Conservation (phyloP, 1,140 invertebrate species). For the Drosophila sp. region DNA sequence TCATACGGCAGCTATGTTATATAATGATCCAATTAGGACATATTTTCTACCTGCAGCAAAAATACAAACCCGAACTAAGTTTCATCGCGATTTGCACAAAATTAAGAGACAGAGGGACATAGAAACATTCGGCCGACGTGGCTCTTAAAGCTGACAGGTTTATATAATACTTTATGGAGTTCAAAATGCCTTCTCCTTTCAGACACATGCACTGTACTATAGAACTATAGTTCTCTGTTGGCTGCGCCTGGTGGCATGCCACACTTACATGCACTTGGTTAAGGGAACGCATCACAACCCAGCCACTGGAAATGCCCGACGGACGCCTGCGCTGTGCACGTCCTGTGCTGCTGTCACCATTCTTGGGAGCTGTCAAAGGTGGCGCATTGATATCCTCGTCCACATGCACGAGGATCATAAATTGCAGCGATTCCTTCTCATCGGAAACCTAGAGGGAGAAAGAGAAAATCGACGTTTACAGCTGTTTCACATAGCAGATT, state of each 20-base stretch:
- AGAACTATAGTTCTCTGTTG: too few species aligned
- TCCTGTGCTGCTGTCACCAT: conserved; percentile 43
- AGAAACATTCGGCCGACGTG: too few species aligned
- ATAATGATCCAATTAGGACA: too few species aligned
- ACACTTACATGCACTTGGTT: conserved; percentile 89
- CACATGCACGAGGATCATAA: conserved; percentile 92
- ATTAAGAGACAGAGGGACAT: too few species aligned
- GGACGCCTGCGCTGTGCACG: conserved; percentile 85
- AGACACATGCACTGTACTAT: background rate
- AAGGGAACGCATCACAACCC: conserved; percentile 93
- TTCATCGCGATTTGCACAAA: too few species aligned
- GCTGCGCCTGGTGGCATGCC: background rate
- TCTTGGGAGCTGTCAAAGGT: conserved; percentile 36
- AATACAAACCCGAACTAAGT: too few species aligned
- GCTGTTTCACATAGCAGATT: too few species aligned
- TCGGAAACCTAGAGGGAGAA: conserved; percentile 87
- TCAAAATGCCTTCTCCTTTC: too few species aligned
- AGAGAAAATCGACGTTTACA: background rate
- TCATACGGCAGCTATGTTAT: too few species aligned
- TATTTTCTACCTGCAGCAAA: too few species aligned
- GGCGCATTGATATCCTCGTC: conserved; percentile 86
- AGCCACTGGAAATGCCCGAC: conserved; percentile 90
- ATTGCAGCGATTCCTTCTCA: conserved; percentile 92
- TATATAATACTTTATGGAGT: too few species aligned
- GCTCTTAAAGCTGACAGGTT: too few species aligned